Conservation (phyloP, 2,888 invertebrate species). For the Cosmorhoe ocellata region DNA sequence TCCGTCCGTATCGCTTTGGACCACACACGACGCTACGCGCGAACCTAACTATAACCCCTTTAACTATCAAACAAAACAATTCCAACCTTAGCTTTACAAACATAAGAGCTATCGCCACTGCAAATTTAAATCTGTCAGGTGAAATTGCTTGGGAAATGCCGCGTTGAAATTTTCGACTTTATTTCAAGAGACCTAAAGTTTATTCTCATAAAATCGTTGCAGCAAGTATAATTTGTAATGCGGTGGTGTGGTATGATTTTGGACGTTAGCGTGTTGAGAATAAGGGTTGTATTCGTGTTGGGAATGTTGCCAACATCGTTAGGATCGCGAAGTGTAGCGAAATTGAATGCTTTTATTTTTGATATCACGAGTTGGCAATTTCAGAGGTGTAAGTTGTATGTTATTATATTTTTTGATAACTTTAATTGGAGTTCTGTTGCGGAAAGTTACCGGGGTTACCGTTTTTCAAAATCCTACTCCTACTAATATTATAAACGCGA, state of each 20-base stretch:
- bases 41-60: slow-evolving; percentile 35
- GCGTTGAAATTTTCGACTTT: slow-evolving; percentile 18
- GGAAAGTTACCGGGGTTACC: too few relatives aligned
- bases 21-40: slow-evolving; percentile 50
- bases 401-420: slow-evolving; percentile 28
- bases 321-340: slow-evolving; percentile 38
- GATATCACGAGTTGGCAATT: slow-evolving; percentile 53
- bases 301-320: slow-evolving; percentile 13
- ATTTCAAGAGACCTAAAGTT: slow-evolving; percentile 3
- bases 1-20: slow-evolving; percentile 33
- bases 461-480: too few relatives aligned
- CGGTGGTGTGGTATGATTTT: not conserved
- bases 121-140: not conserved
- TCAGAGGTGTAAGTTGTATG: slow-evolving; percentile 41
- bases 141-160: slow-evolving; percentile 1
- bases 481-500: too few relatives aligned
- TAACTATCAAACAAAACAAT: slow-evolving; percentile 18
- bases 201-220: slow-evolving; percentile 1
- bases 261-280: not conserved
- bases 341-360: slow-evolving; percentile 48
- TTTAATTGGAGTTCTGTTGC: slow-evolving; percentile 19
- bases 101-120: slow-evolving; percentile 6
- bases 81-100: slow-evolving; percentile 13
- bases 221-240: slow-evolving; percentile 8
- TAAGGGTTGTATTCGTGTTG: slow-evolving; percentile 7